Evolutionary conservation across 2,113 vertebrate genomes (phyloP), one percentile per base, ranked within the genome.

Genomic region (Limnothrissa miodon): DNA sequence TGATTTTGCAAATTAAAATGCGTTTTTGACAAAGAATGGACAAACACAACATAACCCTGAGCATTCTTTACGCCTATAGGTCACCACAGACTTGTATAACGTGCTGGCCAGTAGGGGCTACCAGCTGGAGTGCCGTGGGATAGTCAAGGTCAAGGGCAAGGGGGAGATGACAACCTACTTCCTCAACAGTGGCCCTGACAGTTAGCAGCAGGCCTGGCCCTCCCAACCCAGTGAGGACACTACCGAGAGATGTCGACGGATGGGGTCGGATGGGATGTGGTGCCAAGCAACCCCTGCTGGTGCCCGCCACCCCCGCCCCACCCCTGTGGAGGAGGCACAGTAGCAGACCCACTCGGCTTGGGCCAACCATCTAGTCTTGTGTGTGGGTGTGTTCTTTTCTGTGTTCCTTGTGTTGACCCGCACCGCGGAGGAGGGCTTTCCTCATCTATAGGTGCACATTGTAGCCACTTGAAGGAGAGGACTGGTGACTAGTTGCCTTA

Each of bases 121-220:
- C 91, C 93, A 94, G 91, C 93, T 99, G 94, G 97, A 98, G 90
- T 96, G 94, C 83, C 95, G 98, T 82, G 98, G 98, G 39, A 90
- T 98, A 66, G 95, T 99, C 87, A 99, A 99, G 93, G 98, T 99
- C 90, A 99, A 99, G 90, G 98, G 98, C 87, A 99, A 99, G 87
- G 98, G 98, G 17, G 98, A 99, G 91, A 99, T 98, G 97, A 97
- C 96, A 91, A 99, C 98, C 87, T 99, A 99, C 90, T 99, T 98
- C 94, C 97, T 99, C 92, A 98, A 96, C 70, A 97, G 96, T 0
- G 97, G 97, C 36, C 96, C 85, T 0, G 92, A 90, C 83, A 97
- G 96, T 94, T 98, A 97, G 94, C 93, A 88, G 91, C 88, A 82
- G 80, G 85, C 81, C 82, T 13, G 36, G 10, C 4, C 66, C 66